phyloP scores from a whole-genome alignment of 92 coral and sea anemone genomes.

The Palythoa heliodiscus region DNA sequence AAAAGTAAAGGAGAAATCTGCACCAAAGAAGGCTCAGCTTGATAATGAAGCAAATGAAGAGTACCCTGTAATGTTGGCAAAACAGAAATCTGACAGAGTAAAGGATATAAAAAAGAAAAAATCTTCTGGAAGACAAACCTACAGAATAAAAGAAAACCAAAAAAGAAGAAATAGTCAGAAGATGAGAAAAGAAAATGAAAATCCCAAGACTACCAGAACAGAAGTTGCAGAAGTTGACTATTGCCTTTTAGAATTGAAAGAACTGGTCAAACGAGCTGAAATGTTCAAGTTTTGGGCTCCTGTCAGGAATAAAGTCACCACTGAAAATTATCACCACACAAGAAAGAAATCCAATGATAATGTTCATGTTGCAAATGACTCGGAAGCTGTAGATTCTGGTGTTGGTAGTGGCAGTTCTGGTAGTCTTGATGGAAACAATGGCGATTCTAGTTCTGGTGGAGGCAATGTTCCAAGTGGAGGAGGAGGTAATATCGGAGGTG shows the following conservation, averaged over 20 bases:
- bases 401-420: slow-evolving; percentile 40
- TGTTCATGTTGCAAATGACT: neutral
- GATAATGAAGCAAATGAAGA: slow-evolving; percentile 11
- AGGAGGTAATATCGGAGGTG: slow-evolving; percentile 34
- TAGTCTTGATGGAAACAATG: slow-evolving; percentile 12
- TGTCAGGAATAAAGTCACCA: neutral
- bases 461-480: slow-evolving; percentile 32
- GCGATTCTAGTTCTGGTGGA: neutral
- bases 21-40: neutral
- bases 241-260: neutral
- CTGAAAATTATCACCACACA: neutral
- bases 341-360: slow-evolving; percentile 13
- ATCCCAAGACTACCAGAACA: neutral
- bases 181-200: neutral
- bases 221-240: neutral
- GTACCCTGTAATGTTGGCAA: neutral
- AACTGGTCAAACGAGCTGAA: neutral
- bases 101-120: neutral
- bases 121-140: neutral
- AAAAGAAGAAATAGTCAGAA: neutral
- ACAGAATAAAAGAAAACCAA: neutral
- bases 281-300: neutral
- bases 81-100: neutral
- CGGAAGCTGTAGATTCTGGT: slow-evolving; percentile 46
- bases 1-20: slow-evolving; percentile 2